A percentile compares a stretch with the other conserved stretches of the same genome.
phyloP scores from a whole-genome alignment of 2,888 invertebrate genomes.

The Busseola fusca region DNA sequence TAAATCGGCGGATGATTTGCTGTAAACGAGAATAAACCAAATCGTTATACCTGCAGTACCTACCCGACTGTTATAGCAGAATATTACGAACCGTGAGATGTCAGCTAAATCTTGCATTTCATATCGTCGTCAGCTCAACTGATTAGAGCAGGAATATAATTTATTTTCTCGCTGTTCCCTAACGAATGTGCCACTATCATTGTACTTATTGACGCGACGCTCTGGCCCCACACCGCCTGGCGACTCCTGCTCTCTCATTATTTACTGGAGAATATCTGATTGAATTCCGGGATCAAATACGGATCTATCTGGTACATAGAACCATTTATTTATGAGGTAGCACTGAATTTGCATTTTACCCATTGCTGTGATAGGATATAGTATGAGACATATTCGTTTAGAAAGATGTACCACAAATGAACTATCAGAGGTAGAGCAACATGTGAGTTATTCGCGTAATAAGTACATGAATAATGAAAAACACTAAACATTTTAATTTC shows the following conservation, averaged over 20 bases:
- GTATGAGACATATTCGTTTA: not conserved
- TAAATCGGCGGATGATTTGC: conserved; percentile 45
- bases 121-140: conserved; percentile 5
- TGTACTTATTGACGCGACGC: not conserved
- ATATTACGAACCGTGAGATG: conserved; percentile 3
- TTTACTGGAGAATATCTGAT: conserved; percentile 61
- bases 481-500: not conserved
- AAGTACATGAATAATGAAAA: no score
- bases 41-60: conserved; percentile 6
- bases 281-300: conserved; percentile 48
- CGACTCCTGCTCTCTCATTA: conserved; percentile 53
- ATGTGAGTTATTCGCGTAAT: not conserved
- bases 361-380: conserved; percentile 16
- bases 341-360: conserved; percentile 48
- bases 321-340: conserved; percentile 55
- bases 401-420: not conserved
- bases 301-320: conserved; percentile 37
- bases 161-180: conserved; percentile 16
- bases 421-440: no score
- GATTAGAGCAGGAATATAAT: conserved; percentile 27
- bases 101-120: conserved; percentile 9
- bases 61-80: conserved; percentile 1
- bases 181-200: conserved; percentile 17
- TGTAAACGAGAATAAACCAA: conserved; percentile 33
- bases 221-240: conserved; percentile 31